Conservation (phyloP, 1,140 invertebrate species). For the Brachionus calyciflorus region DNA sequence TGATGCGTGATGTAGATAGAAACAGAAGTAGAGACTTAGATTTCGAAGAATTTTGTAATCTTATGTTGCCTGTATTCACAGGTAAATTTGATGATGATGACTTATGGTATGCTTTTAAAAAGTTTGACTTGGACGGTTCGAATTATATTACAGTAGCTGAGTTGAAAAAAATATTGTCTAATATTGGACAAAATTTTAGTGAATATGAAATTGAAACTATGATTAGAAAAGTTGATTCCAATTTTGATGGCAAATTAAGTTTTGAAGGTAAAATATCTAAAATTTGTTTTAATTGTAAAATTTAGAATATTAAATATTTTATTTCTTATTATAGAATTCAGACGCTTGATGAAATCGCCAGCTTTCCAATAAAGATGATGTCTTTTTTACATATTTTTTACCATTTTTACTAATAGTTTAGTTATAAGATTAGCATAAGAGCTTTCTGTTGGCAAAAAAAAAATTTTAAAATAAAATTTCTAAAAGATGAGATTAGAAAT, state of each 20-base stretch:
- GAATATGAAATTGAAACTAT: constrained; percentile 29
- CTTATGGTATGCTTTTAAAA: constrained; percentile 17
- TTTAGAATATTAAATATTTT: background rate
- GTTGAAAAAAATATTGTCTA: constrained; percentile 19
- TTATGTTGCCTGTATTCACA: constrained; percentile 29
- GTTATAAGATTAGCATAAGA: too few relatives aligned
- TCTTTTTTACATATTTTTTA: background rate
- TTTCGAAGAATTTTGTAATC: constrained; percentile 42
- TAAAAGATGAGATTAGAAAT: too few relatives aligned
- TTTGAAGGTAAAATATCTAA: constrained; percentile 38
- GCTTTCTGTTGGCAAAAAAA: too few relatives aligned
- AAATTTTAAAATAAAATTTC: too few relatives aligned
- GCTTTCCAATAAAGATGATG: constrained; percentile 4
- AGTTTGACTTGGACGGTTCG: constrained; percentile 20
- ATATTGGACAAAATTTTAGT: constrained; percentile 38
- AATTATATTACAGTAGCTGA: constrained; percentile 21
- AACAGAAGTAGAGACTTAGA: constrained; percentile 6
- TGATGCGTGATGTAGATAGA: constrained; percentile 22
- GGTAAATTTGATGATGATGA: constrained; percentile 34
- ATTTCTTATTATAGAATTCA: constrained; percentile 29
- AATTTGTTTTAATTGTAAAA: background rate
- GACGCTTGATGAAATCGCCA: constrained; percentile 40
- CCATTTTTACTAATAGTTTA: too few relatives aligned
- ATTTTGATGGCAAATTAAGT: constrained; percentile 29
- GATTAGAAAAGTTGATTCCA: constrained; percentile 30